Conservation (phyloP, 2,113 vertebrate genomes). For the Probosciger aterrimus region DNA sequence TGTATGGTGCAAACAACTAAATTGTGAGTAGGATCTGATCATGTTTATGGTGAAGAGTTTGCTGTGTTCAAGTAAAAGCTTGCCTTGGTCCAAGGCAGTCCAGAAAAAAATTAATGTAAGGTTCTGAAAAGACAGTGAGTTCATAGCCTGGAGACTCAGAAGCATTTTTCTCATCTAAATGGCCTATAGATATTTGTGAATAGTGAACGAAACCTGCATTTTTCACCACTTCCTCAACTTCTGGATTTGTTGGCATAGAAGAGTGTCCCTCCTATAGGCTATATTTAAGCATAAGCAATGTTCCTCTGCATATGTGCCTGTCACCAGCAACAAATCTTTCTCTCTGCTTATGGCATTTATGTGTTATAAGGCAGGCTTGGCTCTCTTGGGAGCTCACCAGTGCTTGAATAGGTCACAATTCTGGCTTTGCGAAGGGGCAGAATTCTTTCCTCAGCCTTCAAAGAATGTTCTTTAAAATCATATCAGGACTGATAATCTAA, state of each 20-base stretch:
- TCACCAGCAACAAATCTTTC: not conserved
- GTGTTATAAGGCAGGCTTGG: not conserved
- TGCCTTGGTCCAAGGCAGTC: not conserved
- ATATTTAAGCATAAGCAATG: not conserved
- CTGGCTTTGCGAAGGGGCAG: not conserved
- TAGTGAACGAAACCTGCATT: not conserved
- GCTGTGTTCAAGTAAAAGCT: not conserved
- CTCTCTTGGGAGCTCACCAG: not conserved
- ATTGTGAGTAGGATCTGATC: not conserved
- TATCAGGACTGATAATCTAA: not conserved
- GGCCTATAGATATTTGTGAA: not conserved
- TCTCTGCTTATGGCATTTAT: not conserved
- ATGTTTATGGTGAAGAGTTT: not conserved
- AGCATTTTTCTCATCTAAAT: not conserved
- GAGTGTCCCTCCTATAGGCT: not conserved
- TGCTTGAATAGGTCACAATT: not conserved
- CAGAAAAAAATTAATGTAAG: not conserved
- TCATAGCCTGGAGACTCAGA: not conserved
- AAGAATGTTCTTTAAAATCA: not conserved
- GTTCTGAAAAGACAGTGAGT: not conserved
- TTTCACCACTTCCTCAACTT: not conserved
- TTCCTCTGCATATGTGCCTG: not conserved
- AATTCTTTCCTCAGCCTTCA: not conserved
- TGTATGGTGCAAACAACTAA: not conserved
- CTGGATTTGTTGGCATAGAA: not conserved